phyloP scores from a whole-genome alignment of 2,113 vertebrate species.

The Pangasianodon hypophthalmus region DNA sequence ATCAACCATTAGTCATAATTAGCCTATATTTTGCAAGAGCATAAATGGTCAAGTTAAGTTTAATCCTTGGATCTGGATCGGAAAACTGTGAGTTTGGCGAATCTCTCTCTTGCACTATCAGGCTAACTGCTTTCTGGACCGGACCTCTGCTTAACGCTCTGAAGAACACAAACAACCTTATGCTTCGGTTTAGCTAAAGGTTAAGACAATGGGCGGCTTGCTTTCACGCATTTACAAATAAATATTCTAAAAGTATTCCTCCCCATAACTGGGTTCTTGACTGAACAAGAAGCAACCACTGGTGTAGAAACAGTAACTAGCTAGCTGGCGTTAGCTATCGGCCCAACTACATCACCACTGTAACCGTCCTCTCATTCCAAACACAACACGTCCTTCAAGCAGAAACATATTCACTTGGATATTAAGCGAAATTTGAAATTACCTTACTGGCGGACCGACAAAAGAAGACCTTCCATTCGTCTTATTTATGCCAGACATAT shows the following conservation, averaged over 20 bases:
- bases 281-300: background rate
- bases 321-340: background rate
- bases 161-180: background rate
- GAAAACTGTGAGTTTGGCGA: background rate
- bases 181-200: background rate
- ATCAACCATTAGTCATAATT: background rate
- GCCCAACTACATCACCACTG: background rate
- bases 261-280: background rate
- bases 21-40: background rate
- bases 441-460: constrained; percentile 73
- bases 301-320: background rate
- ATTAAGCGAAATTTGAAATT: constrained; percentile 40
- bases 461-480: constrained; percentile 64
- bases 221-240: background rate
- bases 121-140: background rate
- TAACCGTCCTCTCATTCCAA: constrained; percentile 19
- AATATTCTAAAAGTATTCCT: background rate
- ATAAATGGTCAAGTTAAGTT: background rate
- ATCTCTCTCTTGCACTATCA: background rate
- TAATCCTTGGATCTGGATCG: too few relatives aligned
- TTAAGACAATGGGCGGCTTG: background rate
- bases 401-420: background rate
- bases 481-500: constrained; percentile 69
- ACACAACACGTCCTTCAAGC: constrained; percentile 12
- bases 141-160: background rate